Evolutionary conservation across 2,797 vertebrate genomes (phyloP).

Genomic region (Arnoldichthys spilopterus): DNA sequence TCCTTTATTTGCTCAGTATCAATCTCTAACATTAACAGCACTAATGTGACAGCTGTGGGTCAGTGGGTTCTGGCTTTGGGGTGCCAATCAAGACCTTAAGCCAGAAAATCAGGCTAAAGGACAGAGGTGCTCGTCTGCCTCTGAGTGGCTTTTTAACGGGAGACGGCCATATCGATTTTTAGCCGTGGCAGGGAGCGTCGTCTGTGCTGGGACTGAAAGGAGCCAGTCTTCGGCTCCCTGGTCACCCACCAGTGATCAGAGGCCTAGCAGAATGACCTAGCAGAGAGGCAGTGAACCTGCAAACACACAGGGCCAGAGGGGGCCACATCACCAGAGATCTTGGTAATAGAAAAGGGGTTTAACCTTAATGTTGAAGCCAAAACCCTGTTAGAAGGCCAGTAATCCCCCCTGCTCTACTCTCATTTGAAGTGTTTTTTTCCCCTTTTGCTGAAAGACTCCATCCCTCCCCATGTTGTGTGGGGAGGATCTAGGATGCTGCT

Average conservation of each 20-base stretch:
- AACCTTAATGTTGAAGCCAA: slow-evolving; percentile 85
- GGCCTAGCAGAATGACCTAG: slow-evolving; percentile 79
- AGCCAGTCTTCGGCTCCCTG: slow-evolving; percentile 66
- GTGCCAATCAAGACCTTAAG: slow-evolving; percentile 83
- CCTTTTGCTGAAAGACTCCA: slow-evolving; percentile 37
- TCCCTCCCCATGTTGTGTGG: slow-evolving; percentile 22
- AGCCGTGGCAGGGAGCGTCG: slow-evolving; percentile 37
- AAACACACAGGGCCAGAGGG: slow-evolving; percentile 77
- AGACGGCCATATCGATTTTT: slow-evolving; percentile 82
- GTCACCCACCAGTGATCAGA: slow-evolving; percentile 80
- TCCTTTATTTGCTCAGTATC: slow-evolving; percentile 83
- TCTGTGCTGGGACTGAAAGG: slow-evolving; percentile 63
- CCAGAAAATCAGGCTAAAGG: slow-evolving; percentile 78
- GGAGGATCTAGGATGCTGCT: slow-evolving; percentile 37
- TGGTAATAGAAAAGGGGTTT: slow-evolving; percentile 85
- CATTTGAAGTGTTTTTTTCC: slow-evolving; percentile 69
- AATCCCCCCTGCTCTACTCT: slow-evolving; percentile 76
- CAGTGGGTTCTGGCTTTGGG: slow-evolving; percentile 73
- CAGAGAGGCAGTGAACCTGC: slow-evolving; percentile 80
- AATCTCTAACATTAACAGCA: slow-evolving; percentile 82
- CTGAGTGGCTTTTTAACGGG: slow-evolving; percentile 82
- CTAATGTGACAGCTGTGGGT: slow-evolving; percentile 87
- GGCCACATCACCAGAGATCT: slow-evolving; percentile 77
- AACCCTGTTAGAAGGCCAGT: slow-evolving; percentile 82
- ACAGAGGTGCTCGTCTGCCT: slow-evolving; percentile 76